Base-by-base conservation (phyloP, 2,113 vertebrate genomes). In the Pandion haliaetus region DNA sequence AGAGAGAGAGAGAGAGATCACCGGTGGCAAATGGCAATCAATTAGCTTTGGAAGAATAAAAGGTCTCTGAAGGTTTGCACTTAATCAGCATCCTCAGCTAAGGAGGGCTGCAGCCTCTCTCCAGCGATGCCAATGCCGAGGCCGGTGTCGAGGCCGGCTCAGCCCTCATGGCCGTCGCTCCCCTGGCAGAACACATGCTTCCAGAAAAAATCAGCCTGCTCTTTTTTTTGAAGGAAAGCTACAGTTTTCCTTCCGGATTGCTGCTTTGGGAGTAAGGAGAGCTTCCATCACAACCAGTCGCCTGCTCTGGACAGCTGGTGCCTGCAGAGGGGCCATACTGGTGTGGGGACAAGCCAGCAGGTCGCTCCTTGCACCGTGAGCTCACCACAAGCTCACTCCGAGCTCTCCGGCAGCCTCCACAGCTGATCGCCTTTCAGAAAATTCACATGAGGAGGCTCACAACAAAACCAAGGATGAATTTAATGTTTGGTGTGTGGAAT, bases 161-260 rank as follows among this genome's bases (percentile, higher is more conserved):
- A 17, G 44, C 79, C 57, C 28, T 82, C 3, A 0, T 1, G 2
- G 28, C 42, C 1, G 0, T 14, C 0, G 0, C 36, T 65, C 32
- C 17, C 61, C 25, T 6, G 12, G 36, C 29, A 40, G 34, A n/a
- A 20, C n/a, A 17, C 38, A 17, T 0, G 3, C 26, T 23, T 73
- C 28, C 0, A 8, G 26, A 12, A 12, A 77, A 74, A 79, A 62
- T 13, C 26, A 74, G 2, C 50, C 25, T 36, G 17, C 17, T 40
- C 4, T 55, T 7, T 14, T 15, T 57, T 31, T n/a, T 18, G 31
- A 29, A 26, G 34, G 8, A 49, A 85, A 49, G 10, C 7, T 20
- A 7, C 9, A 2, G 16, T 52, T 85, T 72, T 87, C 40, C 42
- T 47, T 59, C 21, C 8, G 40, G 50, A 10, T 17, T 2, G 4